These are phyloP conservation scores for Spermophilus dauricus DNA, from an alignment of 2,113 vertebrate species.

Conservation along the genomic window DNA sequence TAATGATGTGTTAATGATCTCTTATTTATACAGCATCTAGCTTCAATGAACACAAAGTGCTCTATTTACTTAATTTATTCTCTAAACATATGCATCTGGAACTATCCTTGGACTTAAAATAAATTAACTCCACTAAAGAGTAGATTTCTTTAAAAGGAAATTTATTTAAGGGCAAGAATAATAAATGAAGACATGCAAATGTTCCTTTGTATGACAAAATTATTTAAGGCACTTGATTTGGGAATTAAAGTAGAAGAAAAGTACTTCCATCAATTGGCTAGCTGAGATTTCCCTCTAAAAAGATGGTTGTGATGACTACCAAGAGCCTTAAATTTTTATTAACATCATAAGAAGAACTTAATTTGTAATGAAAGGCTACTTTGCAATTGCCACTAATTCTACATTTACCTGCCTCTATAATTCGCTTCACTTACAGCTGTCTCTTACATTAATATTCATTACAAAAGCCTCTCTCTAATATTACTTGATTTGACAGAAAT, in stretches of 20 bases:
- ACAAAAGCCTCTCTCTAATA: conserved; percentile 85
- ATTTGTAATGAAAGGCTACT: conserved; percentile 88
- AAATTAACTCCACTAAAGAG: conserved; percentile 31
- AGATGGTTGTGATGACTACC: too few relatives aligned
- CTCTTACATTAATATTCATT: conserved; percentile 94
- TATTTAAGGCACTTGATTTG: conserved; percentile 80
- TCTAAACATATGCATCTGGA: conserved; percentile 71
- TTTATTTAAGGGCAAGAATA: conserved; percentile 61
- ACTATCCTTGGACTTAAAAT: conserved; percentile 68
- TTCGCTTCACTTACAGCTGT: conserved; percentile 91
- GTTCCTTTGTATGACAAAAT: conserved; percentile 19
- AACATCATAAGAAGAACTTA: conserved; percentile 86
- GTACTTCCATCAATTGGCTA: too few relatives aligned
- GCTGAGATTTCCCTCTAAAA: too few relatives aligned
- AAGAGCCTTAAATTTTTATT: conserved; percentile 88
- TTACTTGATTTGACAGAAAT: conserved; percentile 88
- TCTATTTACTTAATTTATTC: conserved; percentile 79
- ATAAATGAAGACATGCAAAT: conserved; percentile 56
- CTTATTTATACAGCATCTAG: conserved; percentile 76
- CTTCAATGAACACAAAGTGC: conserved; percentile 76
- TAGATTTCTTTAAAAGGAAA: conserved; percentile 58
- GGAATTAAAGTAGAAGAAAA: conserved; percentile 68
- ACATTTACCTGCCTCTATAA: conserved; percentile 90
- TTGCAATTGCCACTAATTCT: conserved; percentile 88
- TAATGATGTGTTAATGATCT: conserved; percentile 79